A percentile compares a stretch with the other conserved stretches of the same genome.
Conservation (phyloP, 2,113 vertebrate genomes). For the Elephantulus edwardii region DNA sequence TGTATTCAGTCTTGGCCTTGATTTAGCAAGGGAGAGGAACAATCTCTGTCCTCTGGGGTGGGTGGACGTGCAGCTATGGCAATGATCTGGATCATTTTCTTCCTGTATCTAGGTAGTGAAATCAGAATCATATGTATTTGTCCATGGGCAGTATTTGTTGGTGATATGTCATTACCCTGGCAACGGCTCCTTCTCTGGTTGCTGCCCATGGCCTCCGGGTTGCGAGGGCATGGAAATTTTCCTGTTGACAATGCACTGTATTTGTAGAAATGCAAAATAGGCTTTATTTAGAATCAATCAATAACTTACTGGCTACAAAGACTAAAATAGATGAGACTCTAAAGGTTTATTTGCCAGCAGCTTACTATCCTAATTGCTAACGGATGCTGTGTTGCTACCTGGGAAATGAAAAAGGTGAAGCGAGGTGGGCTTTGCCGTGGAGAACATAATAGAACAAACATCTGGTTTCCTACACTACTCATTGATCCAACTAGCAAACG, state of each 20-base stretch:
- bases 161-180: background rate
- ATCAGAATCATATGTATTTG: constrained; percentile 31
- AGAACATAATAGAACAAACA: background rate
- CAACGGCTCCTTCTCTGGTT: background rate
- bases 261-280: constrained; percentile 7
- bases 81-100: constrained; percentile 44
- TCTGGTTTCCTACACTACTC: background rate
- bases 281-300: background rate
- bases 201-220: background rate
- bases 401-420: background rate
- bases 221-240: background rate
- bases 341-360: background rate
- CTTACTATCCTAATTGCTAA: background rate
- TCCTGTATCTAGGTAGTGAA: background rate
- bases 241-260: background rate
- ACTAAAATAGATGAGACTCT: background rate
- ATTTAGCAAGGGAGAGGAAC: background rate
- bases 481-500: constrained; percentile 10
- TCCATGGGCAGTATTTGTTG: constrained; percentile 6
- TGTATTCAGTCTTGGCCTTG: background rate
- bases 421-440: background rate
- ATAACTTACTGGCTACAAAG: background rate
- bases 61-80: background rate
- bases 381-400: background rate
- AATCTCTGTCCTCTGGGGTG: background rate